These are phyloP conservation scores for Xestia xanthographa DNA, from an alignment of 2,888 invertebrate genomes.

Conservation along the genomic window DNA sequence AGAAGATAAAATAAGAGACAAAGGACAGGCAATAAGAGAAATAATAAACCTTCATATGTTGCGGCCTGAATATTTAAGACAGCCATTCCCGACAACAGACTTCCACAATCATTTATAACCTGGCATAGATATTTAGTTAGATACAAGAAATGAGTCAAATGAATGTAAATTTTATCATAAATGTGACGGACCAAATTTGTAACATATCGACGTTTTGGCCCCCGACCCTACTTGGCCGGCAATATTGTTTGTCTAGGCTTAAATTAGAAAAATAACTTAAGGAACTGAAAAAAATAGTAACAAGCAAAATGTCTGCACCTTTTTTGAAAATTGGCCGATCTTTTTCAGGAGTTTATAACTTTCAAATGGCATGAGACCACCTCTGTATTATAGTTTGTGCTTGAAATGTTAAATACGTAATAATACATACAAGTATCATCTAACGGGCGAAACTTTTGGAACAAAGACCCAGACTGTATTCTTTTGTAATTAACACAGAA, in stretches of 20 bases:
- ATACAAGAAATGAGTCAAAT: neutral
- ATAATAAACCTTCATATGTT: constrained; percentile 8
- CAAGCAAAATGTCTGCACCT: neutral
- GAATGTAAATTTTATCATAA: neutral
- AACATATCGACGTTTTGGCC: neutral
- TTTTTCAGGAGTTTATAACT: neutral
- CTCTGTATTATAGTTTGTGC: neutral
- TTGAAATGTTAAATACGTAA: neutral
- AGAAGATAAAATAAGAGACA: constrained; percentile 20
- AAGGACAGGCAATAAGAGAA: neutral
- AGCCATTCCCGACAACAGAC: neutral
- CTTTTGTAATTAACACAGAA: neutral
- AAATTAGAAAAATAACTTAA: neutral
- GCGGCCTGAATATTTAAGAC: neutral
- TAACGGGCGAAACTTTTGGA: neutral
- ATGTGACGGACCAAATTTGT: neutral
- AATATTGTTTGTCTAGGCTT: neutral
- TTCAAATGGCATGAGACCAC: neutral
- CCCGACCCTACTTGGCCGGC: neutral
- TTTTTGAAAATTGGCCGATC: neutral
- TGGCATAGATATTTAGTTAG: neutral
- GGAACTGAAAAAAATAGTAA: neutral
- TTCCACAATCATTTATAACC: neutral
- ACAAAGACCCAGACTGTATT: neutral
- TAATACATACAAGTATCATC: neutral